Percentiles rank a stretch among this genome's conserved stretches.
Conservation (phyloP, 2,888 invertebrate species). For the Archips crataeganus region DNA sequence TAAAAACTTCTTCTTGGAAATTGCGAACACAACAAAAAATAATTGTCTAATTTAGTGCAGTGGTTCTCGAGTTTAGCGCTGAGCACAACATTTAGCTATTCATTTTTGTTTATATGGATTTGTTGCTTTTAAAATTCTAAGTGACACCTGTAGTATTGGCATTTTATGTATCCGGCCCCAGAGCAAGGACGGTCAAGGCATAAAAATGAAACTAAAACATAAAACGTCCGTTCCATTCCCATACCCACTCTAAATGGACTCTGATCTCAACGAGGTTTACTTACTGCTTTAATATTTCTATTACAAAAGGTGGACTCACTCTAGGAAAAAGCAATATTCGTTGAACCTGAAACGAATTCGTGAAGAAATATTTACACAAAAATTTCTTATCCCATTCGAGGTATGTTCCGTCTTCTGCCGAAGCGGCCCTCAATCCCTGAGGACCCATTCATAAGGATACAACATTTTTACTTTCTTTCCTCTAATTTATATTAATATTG, state of each 20-base stretch:
- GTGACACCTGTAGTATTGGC: too few relatives aligned
- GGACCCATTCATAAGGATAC: constrained; percentile 31
- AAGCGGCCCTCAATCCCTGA: constrained; percentile 9
- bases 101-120: too few relatives aligned
- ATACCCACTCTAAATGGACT: constrained; percentile 17
- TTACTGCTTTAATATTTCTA: constrained; percentile 26
- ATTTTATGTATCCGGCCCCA: constrained; percentile 9
- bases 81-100: too few relatives aligned
- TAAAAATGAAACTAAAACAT: constrained; percentile 24
- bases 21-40: too few relatives aligned
- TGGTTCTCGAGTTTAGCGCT: too few relatives aligned
- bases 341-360: constrained; percentile 28
- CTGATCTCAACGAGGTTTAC: constrained; percentile 17
- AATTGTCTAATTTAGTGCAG: too few relatives aligned
- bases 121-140: too few relatives aligned
- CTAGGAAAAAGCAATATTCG: constrained; percentile 28
- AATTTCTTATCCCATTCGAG: constrained; percentile 19
- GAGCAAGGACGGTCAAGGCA: constrained; percentile 9
- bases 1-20: too few relatives aligned
- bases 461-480: constrained; percentile 28
- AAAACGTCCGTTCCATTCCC: constrained; percentile 6
- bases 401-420: constrained; percentile 22
- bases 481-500: constrained; percentile 39
- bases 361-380: constrained; percentile 21
- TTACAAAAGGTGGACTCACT: constrained; percentile 23